A percentile compares a stretch with the other conserved stretches of the same genome.
These are phyloP conservation scores for Peromyscus nudipes DNA, from an alignment of 2,797 vertebrate species.

Conservation along the genomic window DNA sequence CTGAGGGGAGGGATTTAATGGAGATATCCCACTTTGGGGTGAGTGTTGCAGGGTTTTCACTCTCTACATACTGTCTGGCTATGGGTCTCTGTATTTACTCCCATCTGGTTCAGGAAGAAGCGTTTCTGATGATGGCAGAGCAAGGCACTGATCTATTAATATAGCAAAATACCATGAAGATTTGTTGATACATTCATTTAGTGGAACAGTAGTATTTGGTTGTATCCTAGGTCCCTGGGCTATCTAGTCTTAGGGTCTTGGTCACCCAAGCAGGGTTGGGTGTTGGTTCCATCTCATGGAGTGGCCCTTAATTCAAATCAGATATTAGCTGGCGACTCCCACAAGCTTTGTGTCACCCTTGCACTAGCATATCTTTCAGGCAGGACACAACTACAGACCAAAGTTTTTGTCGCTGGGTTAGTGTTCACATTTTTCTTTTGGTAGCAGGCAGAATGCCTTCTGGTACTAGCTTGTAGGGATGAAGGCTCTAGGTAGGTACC, in stretches of 20 bases:
- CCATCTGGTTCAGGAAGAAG: background rate
- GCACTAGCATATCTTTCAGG: background rate
- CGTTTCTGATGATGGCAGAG: background rate
- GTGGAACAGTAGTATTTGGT: background rate
- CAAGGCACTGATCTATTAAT: background rate
- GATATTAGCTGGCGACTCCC: background rate
- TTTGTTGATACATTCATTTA: background rate
- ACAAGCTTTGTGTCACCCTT: background rate
- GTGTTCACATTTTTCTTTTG: background rate
- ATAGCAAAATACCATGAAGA: background rate
- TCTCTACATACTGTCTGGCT: background rate
- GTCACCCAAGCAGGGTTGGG: background rate
- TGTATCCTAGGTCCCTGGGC: background rate
- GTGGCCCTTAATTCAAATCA: background rate
- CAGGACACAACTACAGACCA: background rate
- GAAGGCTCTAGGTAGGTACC: background rate
- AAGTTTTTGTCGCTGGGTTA: background rate
- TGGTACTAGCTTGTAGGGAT: background rate
- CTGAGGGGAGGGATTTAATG: background rate
- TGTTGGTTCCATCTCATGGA: background rate
- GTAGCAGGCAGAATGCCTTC: background rate
- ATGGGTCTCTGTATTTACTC: background rate
- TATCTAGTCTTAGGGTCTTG: background rate
- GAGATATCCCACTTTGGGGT: background rate
- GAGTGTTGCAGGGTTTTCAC: background rate